Percentiles rank a stretch among this genome's conserved stretches.
phyloP scores from a whole-genome alignment of 2,797 vertebrate species.

The Podarcis lilfordi region DNA sequence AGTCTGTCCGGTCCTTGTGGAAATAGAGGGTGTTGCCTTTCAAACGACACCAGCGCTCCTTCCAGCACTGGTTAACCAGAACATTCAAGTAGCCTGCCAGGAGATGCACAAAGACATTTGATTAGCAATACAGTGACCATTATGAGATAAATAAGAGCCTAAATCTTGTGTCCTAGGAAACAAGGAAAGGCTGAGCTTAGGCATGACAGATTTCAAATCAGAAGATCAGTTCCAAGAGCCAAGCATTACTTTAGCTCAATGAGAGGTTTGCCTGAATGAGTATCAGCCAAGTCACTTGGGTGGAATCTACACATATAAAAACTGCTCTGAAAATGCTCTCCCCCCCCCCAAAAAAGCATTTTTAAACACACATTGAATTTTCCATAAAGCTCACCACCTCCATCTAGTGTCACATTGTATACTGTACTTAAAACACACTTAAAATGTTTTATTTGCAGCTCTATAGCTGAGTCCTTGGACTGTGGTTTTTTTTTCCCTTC shows the following conservation, averaged over 20 bases:
- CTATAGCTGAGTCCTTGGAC: too few relatives aligned
- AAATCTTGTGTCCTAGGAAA: not conserved
- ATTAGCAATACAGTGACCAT: not conserved
- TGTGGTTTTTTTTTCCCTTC: not conserved
- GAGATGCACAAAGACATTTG: not conserved
- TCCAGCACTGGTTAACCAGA: conserved; percentile 91
- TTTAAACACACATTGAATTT: too few relatives aligned
- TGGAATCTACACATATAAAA: too few relatives aligned
- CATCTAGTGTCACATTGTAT: too few relatives aligned
- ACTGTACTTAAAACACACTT: too few relatives aligned
- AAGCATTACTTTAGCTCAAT: not conserved
- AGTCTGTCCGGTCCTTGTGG: conserved; percentile 87
- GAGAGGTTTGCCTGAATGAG: not conserved
- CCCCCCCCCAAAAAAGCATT: too few relatives aligned
- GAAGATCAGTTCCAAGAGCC: not conserved
- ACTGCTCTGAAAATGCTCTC: too few relatives aligned
- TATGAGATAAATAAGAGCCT: not conserved
- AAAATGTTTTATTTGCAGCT: too few relatives aligned
- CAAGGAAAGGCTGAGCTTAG: not conserved
- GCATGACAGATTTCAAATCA: not conserved
- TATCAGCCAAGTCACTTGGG: not conserved
- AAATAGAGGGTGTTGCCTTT: conserved; percentile 88
- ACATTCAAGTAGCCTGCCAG: conserved; percentile 90
- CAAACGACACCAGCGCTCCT: conserved; percentile 93
- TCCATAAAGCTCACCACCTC: too few relatives aligned